Evolutionary conservation across 2,797 vertebrate genomes (phyloP).

Genomic region (Acipenser oxyrinchus): DNA sequence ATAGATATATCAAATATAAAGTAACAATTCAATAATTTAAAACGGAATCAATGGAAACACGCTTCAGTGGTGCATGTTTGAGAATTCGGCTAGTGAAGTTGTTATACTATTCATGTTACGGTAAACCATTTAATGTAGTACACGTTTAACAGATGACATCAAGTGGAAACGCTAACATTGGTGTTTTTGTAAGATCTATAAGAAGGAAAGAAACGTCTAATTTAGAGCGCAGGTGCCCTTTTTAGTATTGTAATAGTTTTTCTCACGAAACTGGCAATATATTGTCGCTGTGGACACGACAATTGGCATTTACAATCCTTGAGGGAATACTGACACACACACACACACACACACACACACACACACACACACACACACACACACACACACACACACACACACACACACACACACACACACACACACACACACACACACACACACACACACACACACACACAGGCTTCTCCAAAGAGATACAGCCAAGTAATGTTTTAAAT

Average conservation of each 20-base stretch:
- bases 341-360: slow-evolving; percentile 13
- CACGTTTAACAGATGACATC: slow-evolving; percentile 7
- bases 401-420: slow-evolving; percentile 13
- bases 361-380: not conserved
- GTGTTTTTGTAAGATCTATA: slow-evolving; percentile 8
- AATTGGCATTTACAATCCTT: slow-evolving; percentile 25
- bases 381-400: not conserved
- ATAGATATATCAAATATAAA: not conserved
- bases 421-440: not conserved
- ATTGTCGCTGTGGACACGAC: slow-evolving; percentile 18
- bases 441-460: slow-evolving; percentile 3
- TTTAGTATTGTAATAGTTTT: slow-evolving; percentile 1
- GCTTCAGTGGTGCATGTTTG: too few species aligned
- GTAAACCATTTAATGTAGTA: not conserved
- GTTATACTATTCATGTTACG: not conserved
- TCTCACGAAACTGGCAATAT: slow-evolving; percentile 21
- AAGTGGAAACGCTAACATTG: too few species aligned
- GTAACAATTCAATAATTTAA: too few species aligned
- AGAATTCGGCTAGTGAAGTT: too few species aligned
- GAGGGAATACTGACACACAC: slow-evolving; percentile 31
- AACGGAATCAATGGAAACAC: too few species aligned
- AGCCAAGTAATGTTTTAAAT: not conserved
- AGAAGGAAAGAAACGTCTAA: slow-evolving; percentile 24
- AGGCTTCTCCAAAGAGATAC: slow-evolving; percentile 20
- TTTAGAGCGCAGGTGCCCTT: slow-evolving; percentile 15